Evolutionary conservation across 2,888 invertebrate species (phyloP), one percentile per base, ranked within the genome.

Genomic region (Dorcus parallelipipedus): DNA sequence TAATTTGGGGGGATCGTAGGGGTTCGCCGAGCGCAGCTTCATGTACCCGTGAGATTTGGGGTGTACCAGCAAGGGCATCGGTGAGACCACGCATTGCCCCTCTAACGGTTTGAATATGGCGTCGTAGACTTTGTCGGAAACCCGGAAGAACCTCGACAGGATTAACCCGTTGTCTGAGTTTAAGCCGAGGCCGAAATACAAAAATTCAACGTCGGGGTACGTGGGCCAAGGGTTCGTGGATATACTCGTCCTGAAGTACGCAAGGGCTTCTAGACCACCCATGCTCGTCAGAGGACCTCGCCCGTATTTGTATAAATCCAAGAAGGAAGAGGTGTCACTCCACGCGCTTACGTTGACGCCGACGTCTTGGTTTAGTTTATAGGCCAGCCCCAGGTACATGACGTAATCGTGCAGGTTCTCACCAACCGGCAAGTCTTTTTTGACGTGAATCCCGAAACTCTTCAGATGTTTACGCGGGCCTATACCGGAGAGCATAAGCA

Each of bases 401-500:
- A 81, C 77, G 61, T 82, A 82, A 67, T 86, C 85, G 64, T 83
- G 84, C 33, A 86, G 71, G 1, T 79, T 81, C 64, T 80, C 74
- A 0, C 88, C 88, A 0, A 88, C 86, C 0, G 85, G 86, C n/a
- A 87, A 75, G 62, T 85, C 81, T 59, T 82, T 78, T 6, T 86
- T 68, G 0, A 86, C 74, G 0, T 83, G 82, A 61, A 86, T 79
- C 0, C 80, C 80, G 0, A 83, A 73, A 3, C 80, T 76, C 14
- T 76, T 70, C 1, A 88, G 74, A 67, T 88, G 81, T 47, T 83
- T 72, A 58, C 69, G 77, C 0, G 84, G 84, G 2, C 85, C 85
- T 9, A 86, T 71, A 0, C 93, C 93, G 3, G 92, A 92, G 6
- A 94, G 76, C 89, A 93, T 89, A 4, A 95, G 81, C 2, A 95